Conservation (phyloP, 2,888 invertebrate genomes). For the Parelbella ahira region DNA sequence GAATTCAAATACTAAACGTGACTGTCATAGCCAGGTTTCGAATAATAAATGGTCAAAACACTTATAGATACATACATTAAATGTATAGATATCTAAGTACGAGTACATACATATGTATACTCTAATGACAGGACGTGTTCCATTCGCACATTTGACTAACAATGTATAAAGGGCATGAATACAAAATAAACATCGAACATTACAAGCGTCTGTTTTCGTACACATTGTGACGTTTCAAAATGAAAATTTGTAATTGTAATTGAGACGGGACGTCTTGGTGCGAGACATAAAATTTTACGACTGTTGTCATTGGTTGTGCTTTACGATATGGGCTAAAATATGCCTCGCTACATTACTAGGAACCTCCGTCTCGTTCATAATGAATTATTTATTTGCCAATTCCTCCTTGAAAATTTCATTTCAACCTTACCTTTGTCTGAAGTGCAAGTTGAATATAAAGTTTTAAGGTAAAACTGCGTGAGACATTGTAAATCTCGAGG, state of each 20-base stretch:
- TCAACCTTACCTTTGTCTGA: constrained; percentile 50
- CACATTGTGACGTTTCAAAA: constrained; percentile 47
- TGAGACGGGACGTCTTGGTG: constrained; percentile 60
- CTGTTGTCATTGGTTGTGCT: constrained; percentile 67
- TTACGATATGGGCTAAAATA: constrained; percentile 73
- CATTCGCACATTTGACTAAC: constrained; percentile 35
- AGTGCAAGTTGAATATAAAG: constrained; percentile 39
- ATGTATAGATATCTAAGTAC: too few relatives aligned
- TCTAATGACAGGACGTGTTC: too few relatives aligned
- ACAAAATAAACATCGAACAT: constrained; percentile 43
- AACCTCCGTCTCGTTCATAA: constrained; percentile 53
- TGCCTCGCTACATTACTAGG: constrained; percentile 64
- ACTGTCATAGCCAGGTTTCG: too few relatives aligned
- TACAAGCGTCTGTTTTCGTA: constrained; percentile 48
- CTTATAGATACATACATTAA: too few relatives aligned
- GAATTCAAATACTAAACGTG: too few relatives aligned
- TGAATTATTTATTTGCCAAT: constrained; percentile 74
- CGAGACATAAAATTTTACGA: constrained; percentile 70
- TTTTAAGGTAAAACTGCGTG: constrained; percentile 44
- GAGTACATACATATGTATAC: too few relatives aligned
- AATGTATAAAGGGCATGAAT: constrained; percentile 31
- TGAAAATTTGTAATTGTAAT: constrained; percentile 78
- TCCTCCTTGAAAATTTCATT: constrained; percentile 61
- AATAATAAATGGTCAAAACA: too few relatives aligned
- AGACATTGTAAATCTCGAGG: constrained; percentile 55